Percentiles rank a stretch among this genome's conserved stretches.
Evolutionary conservation across 2,797 vertebrate species (phyloP).

Genomic region (Florisuga fusca): DNA sequence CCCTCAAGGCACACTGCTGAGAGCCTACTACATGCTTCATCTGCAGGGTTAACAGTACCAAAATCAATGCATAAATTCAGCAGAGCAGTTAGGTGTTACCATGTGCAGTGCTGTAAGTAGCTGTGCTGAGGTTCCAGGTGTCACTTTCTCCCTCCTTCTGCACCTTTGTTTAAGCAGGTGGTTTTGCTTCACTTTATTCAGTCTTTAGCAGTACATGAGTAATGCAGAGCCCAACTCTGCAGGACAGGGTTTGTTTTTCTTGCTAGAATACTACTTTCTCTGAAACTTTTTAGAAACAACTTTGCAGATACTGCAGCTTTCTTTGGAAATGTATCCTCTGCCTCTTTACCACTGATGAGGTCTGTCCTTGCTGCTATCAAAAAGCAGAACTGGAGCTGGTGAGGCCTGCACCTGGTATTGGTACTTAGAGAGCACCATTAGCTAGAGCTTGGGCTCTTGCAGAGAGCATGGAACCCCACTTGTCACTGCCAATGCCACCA

Average conservation of each 20-base stretch:
- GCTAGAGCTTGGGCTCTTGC: background rate
- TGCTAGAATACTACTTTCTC: background rate
- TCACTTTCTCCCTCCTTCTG: background rate
- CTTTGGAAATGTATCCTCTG: background rate
- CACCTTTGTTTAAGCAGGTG: background rate
- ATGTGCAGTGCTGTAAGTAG: background rate
- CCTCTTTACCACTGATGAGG: background rate
- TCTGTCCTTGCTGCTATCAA: background rate
- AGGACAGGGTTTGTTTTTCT: background rate
- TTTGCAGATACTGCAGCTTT: background rate
- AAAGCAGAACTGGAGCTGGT: background rate
- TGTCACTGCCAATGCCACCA: background rate
- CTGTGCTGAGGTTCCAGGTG: background rate
- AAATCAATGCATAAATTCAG: background rate
- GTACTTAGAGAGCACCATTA: background rate
- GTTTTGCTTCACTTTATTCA: background rate
- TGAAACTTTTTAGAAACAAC: background rate
- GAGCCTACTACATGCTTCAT: background rate
- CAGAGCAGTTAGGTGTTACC: background rate
- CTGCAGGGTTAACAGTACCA: background rate
- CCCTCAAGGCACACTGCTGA: no score
- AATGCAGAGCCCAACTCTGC: background rate
- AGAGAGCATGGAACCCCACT: background rate
- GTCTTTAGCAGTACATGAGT: background rate
- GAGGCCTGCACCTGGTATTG: background rate